These are phyloP conservation scores for Lepidothrix coronata DNA, from an alignment of 2,113 vertebrate species.

Conservation along the genomic window DNA sequence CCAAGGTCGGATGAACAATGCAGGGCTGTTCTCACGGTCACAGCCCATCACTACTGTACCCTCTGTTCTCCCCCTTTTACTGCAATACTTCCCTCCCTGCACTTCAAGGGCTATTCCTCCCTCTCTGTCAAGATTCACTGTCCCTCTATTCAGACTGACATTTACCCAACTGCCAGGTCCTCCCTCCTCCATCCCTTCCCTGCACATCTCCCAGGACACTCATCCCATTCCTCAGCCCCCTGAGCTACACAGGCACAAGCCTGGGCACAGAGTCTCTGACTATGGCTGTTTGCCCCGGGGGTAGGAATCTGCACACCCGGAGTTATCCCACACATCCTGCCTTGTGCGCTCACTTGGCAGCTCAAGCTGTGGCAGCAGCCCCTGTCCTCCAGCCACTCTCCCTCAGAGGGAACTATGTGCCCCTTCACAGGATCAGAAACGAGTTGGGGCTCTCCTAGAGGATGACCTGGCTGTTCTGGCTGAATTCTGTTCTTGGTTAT, in stretches of 20 bases:
- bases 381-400: neutral
- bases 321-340: neutral
- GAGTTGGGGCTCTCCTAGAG: neutral
- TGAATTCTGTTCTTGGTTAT: neutral
- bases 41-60: neutral
- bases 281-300: neutral
- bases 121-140: neutral
- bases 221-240: neutral
- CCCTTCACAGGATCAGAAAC: neutral
- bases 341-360: neutral
- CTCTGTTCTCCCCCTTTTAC: neutral
- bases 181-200: neutral
- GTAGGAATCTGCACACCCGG: neutral
- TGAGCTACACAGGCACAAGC: neutral
- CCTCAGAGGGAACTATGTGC: fast-evolving
- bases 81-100: neutral
- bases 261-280: neutral
- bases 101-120: neutral
- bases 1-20: neutral
- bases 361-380: neutral
- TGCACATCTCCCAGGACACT: neutral
- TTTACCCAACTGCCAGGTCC: neutral
- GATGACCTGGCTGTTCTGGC: neutral
- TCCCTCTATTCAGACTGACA: neutral
- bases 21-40: neutral